These are phyloP conservation scores for Speoplatyrhinus poulsoni DNA, from an alignment of 2,113 vertebrate genomes.

Conservation along the genomic window DNA sequence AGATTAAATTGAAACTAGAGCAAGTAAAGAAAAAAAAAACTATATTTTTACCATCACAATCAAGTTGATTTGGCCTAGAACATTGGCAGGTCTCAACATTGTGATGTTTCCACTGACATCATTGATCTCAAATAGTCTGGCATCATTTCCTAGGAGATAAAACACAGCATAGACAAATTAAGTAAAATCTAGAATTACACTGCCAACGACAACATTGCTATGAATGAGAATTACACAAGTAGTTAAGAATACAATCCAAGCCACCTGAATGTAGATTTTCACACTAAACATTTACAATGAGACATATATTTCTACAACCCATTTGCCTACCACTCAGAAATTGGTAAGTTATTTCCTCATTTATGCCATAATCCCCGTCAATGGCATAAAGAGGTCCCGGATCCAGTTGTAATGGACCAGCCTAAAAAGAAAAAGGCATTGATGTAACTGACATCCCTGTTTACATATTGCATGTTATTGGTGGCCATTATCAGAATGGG, in stretches of 20 bases:
- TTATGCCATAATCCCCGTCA: constrained; percentile 80
- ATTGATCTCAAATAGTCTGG: constrained; percentile 66
- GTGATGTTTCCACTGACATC: constrained; percentile 75
- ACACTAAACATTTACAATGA: neutral
- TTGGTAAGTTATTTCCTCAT: constrained; percentile 71
- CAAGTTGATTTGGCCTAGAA: constrained; percentile 53
- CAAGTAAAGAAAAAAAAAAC: neutral
- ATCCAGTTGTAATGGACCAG: constrained; percentile 55
- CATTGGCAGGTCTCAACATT: constrained; percentile 65
- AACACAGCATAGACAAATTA: no score
- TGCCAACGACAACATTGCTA: no score
- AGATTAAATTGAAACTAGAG: neutral
- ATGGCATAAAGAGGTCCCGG: constrained; percentile 80
- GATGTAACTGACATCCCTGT: neutral
- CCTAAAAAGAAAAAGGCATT: constrained; percentile 55
- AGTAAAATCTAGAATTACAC: no score
- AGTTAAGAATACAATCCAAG: neutral
- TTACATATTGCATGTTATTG: neutral
- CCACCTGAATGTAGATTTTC: neutral
- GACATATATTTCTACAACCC: neutral
- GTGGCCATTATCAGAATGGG: no score
- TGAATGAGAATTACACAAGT: no score
- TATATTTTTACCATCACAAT: constrained; percentile 78
- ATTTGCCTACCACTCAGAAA: constrained; percentile 73
- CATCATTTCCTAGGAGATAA: constrained; percentile 68